Base-by-base conservation (phyloP, 2,797 vertebrate species). In the Bradypodion ventrale region DNA sequence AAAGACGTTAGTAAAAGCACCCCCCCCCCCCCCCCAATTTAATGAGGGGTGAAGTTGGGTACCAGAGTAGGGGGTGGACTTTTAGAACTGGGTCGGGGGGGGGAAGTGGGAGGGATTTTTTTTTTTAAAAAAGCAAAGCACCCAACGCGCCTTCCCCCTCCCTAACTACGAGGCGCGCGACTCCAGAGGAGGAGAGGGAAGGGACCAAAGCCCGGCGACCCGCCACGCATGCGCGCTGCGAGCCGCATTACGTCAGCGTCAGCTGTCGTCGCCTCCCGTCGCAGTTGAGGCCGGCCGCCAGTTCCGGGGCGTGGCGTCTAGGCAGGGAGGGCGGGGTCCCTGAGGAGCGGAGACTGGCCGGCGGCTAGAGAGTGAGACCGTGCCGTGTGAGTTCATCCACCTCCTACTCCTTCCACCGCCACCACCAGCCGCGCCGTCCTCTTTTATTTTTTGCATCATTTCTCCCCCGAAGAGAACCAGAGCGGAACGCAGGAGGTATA, bases 261-360 rank as follows among this genome's bases (percentile, higher is more conserved):
- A 87, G 82, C 82, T 80, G 77, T 62, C 81, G n/a, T n/a, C 13
- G 70, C 16, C 40, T 16, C 16, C 69, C 12, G 10, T 29, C 23
- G 49, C 37, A 65, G 52, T 29, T 23, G 78, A 35, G 73, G 40
- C 25, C 5, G 73, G 72, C 70, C 0, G 78, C n/a, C 40, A 80
- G 25, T 85, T 85, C 80, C 83, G 87, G 87, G 84, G 77, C 52
- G 70, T n/a, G 66, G 65, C 21, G 23, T 12, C 2, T 40, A 7
- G 7, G 15, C 21, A 32, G 59, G 68, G 49, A 42, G 46, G 78
- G 83, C 46, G 49, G 83, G 60, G 9, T 7, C 32, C 23, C 37
- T n/a, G n/a, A n/a, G n/a, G 1, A 13, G 7, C 7, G 40, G 82
- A 66, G 2, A 10, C 16, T 25, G 60, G 63, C 62, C 62, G 4